Base-by-base conservation (phyloP, 1,140 invertebrate species). In the Zophobas atratus region DNA sequence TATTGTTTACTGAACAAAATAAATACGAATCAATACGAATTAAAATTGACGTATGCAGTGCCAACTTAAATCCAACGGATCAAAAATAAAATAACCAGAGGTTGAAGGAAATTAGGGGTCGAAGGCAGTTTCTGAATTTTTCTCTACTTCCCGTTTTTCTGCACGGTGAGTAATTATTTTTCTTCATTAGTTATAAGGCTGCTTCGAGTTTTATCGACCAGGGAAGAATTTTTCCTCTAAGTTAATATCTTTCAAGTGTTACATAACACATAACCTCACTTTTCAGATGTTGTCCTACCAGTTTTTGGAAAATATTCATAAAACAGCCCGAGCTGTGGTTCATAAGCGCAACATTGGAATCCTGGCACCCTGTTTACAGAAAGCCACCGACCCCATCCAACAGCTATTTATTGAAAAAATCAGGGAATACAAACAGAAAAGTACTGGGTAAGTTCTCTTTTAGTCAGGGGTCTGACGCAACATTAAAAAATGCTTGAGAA, bases 401-500 rank as follows among this genome's bases (percentile, higher is more conserved):
- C 94, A 98, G 87, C 86, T 98, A 35, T 99, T 99, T 86, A 82
- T 98, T 49, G 95, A 98, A 70, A 98, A 98, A 92, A 92, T 98
- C 79, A 91, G 92, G 67, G 97, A 98, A 88, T 99, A 97, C 88
- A 95, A 92, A 82, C 88, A 92, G 20, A 94, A 94, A 83, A 92
- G 90, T 85, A 88, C 89, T 84, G 87, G 88, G 93, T 94, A 90
- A 89, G 90, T 77, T 49, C 43, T 38, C 0, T 51, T 36, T 49
- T 49, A 34, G 6, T 1, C 33, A 8, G 1, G 2, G 34, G 1
- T 72, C 36, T 76, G n/a, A 78, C 2, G 8, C 49, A 48, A 77
- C 2, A 38, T 20, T 20, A 20, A 20, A 20, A 20, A 20, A 20
- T 20, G 20, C 20, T 20, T 20, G 20, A 20, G 20, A 20, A 20